A percentile compares a stretch with the other conserved stretches of the same genome.
Evolutionary conservation across 2,888 invertebrate genomes (phyloP).

Genomic region (Pseudococcus longispinus): DNA sequence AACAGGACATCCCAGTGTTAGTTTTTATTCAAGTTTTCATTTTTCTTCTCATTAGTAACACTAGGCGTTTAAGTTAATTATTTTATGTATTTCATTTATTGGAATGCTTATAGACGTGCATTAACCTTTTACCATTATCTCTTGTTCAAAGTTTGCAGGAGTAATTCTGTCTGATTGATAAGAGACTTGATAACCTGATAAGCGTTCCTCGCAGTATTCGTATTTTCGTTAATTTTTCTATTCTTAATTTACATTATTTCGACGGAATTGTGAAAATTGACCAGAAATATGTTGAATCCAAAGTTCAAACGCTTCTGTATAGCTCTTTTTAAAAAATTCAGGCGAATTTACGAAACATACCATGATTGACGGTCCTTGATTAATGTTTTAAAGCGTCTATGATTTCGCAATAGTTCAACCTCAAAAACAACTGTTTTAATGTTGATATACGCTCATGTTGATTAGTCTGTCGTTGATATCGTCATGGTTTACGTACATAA

Average conservation of each 20-base stretch:
- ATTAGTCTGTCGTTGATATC: neutral
- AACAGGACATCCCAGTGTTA: slow-evolving; percentile 24
- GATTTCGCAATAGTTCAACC: neutral
- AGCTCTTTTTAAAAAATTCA: too few species aligned
- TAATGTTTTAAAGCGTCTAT: neutral
- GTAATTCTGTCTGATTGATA: too few species aligned
- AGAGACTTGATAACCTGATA: too few species aligned
- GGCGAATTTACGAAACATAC: too few species aligned
- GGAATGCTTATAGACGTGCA: neutral
- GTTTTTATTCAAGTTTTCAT: neutral
- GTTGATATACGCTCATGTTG: neutral
- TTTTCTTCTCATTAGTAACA: neutral
- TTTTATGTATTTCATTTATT: too few species aligned
- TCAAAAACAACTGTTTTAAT: neutral
- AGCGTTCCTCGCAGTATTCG: too few species aligned
- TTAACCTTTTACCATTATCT: neutral
- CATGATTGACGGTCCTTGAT: neutral
- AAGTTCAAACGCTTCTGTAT: too few species aligned
- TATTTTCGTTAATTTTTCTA: too few species aligned
- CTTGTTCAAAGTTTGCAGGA: neutral
- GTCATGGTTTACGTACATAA: neutral
- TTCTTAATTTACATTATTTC: too few species aligned
- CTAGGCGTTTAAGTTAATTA: neutral
- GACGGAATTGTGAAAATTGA: too few species aligned
- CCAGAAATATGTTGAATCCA: too few species aligned